These are phyloP conservation scores for Tholera decimalis DNA, from an alignment of 2,888 invertebrate species.

Conservation along the genomic window DNA sequence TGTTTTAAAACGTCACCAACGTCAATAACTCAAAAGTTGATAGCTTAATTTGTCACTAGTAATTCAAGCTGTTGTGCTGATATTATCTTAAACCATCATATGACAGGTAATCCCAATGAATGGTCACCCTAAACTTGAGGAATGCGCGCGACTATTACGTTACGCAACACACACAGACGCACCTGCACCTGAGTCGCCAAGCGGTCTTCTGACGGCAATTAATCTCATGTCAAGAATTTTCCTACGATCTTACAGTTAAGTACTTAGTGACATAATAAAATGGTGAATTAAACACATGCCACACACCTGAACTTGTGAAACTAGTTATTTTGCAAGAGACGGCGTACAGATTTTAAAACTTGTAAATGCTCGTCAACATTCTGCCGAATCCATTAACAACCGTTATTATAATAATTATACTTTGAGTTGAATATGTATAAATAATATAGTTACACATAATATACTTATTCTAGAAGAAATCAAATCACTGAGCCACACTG, in stretches of 20 bases:
- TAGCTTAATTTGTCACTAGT: constrained; percentile 15
- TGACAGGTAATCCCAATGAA: constrained; percentile 48
- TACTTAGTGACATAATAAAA: constrained; percentile 34
- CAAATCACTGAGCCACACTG: constrained; percentile 4
- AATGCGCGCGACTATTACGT: constrained; percentile 79
- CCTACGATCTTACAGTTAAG: constrained; percentile 59
- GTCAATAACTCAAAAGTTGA: neutral
- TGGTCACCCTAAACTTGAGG: constrained; percentile 62
- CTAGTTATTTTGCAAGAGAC: neutral
- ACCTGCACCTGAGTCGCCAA: constrained; percentile 84
- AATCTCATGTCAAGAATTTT: constrained; percentile 81
- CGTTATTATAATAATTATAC: no score
- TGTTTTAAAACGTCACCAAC: neutral
- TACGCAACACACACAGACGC: constrained; percentile 72
- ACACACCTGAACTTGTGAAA: neutral
- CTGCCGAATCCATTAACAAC: neutral
- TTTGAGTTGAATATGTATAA: no score
- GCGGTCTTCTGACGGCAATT: constrained; percentile 84
- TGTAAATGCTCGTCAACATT: neutral
- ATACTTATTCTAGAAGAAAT: no score
- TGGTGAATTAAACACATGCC: constrained; percentile 14
- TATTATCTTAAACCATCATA: constrained; percentile 6
- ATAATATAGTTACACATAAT: no score
- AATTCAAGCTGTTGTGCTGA: constrained; percentile 1
- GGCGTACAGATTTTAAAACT: constrained; percentile 1